Percentiles rank a stretch among this genome's conserved stretches.
These are phyloP conservation scores for Heterohyrax brucei DNA, from an alignment of 2,797 vertebrate species.

Conservation along the genomic window DNA sequence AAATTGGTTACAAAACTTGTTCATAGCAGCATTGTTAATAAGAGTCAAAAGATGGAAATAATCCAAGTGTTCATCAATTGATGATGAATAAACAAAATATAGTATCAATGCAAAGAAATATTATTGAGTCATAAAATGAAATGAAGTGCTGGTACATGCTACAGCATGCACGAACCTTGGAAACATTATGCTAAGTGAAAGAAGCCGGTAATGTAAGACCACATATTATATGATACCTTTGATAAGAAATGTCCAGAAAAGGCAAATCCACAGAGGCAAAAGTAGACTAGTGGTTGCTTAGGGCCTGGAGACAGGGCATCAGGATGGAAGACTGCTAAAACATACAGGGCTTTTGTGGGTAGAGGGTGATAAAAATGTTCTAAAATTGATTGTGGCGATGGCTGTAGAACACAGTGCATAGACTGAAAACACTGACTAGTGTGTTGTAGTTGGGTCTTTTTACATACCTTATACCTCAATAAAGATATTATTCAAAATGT, in stretches of 20 bases:
- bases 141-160: neutral
- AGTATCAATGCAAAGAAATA: neutral
- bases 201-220: neutral
- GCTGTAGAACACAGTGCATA: neutral
- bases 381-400: neutral
- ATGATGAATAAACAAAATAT: constrained; percentile 4
- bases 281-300: neutral
- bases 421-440: neutral
- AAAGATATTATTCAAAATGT: neutral
- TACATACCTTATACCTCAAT: neutral
- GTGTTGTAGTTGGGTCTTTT: too few relatives aligned
- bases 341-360: neutral
- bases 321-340: neutral
- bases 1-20: neutral
- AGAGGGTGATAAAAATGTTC: neutral
- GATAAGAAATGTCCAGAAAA: neutral
- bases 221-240: neutral
- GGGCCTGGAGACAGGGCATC: neutral
- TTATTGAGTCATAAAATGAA: neutral
- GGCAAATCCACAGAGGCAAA: neutral
- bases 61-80: neutral
- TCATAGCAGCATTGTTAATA: neutral
- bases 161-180: neutral
- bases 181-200: neutral
- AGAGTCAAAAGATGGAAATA: constrained; percentile 33